Evolutionary conservation across 2,113 vertebrate genomes (phyloP).

Genomic region (Bambusicola thoracicus): DNA sequence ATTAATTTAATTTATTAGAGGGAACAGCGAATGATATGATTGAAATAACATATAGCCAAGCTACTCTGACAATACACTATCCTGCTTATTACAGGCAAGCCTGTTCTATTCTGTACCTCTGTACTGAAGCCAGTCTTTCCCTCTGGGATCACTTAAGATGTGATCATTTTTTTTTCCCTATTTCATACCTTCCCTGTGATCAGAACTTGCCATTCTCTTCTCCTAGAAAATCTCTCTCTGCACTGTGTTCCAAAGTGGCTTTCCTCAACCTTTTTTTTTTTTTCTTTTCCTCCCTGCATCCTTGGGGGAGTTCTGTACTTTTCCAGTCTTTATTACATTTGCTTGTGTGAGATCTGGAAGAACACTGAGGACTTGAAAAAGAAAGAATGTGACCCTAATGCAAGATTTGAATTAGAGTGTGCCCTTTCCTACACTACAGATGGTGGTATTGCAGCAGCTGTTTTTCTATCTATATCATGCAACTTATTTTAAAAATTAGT

Average conservation of each 20-base stretch:
- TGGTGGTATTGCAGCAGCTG: not conserved
- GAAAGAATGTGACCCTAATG: not conserved
- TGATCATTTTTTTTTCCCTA: not conserved
- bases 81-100: conserved; percentile 1
- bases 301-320: not conserved
- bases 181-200: not conserved
- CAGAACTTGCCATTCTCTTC: not conserved
- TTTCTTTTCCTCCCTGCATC: not conserved
- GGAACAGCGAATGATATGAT: not conserved
- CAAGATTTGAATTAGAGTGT: not conserved
- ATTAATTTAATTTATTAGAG: conserved; percentile 49
- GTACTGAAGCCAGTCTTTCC: not conserved
- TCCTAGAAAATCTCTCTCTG: not conserved
- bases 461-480: not conserved
- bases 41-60: not conserved
- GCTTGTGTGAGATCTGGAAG: not conserved
- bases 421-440: not conserved
- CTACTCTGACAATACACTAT: not conserved
- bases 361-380: not conserved
- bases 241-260: not conserved
- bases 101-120: not conserved
- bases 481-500: not conserved
- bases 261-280: not conserved
- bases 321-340: not conserved
- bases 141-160: not conserved